phyloP scores from a whole-genome alignment of 2,113 vertebrate genomes.

The Tragelaphus strepsiceros region DNA sequence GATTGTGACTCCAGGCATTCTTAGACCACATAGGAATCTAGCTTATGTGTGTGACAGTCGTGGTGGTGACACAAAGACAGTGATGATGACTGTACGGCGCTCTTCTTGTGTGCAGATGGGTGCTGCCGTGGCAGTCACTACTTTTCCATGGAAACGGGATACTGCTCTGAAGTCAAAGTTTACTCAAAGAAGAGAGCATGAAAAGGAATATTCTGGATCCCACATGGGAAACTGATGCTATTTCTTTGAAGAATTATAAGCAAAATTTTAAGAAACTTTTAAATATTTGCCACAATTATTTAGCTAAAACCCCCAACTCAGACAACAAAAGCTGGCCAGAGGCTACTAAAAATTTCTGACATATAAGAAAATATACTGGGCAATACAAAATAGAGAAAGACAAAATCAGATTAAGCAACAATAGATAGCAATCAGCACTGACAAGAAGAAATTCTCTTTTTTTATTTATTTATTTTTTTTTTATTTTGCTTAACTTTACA shows the following conservation, averaged over 20 bases:
- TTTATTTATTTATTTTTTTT: too few species aligned
- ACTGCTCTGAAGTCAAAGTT: background rate
- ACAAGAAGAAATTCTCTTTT: background rate
- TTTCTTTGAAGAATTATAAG: background rate
- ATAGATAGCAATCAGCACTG: background rate
- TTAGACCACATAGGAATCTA: background rate
- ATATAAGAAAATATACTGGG: background rate
- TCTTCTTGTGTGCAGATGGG: background rate
- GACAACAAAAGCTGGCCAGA: background rate
- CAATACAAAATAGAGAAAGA: background rate
- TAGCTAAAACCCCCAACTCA: background rate
- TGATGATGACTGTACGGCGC: background rate
- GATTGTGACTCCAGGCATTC: background rate
- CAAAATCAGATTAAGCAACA: background rate
- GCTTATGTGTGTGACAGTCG: background rate
- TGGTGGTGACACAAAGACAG: background rate
- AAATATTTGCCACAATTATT: background rate
- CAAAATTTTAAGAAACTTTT: background rate
- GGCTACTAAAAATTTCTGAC: background rate
- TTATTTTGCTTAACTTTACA: too few species aligned
- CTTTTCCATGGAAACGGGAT: background rate
- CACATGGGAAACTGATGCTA: background rate
- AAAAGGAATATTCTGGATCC: background rate
- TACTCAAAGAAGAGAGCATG: background rate
- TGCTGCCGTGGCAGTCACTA: background rate